These are phyloP conservation scores for Tenrec ecaudatus DNA, from an alignment of 2,113 vertebrate genomes.

Conservation along the genomic window DNA sequence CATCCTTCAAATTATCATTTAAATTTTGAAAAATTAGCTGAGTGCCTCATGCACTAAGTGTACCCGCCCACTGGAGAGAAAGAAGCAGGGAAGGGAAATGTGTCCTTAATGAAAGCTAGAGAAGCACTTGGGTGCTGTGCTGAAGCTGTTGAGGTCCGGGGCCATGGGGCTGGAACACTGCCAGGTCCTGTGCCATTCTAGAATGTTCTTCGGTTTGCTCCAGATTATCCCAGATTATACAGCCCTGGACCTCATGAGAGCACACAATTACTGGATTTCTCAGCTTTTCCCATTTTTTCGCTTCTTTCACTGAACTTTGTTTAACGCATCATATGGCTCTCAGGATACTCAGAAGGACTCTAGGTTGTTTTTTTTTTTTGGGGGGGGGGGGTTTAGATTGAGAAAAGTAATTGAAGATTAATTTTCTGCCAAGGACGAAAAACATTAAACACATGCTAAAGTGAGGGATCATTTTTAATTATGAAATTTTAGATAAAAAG, in stretches of 20 bases:
- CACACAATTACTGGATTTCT: neutral
- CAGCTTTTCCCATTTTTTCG: neutral
- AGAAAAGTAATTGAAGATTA: neutral
- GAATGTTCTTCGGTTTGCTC: neutral
- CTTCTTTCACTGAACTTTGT: neutral
- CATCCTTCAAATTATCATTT: neutral
- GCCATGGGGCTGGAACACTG: no score
- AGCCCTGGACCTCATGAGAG: neutral
- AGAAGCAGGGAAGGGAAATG: neutral
- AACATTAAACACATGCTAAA: neutral
- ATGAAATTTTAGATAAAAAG: neutral
- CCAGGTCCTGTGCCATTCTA: no score
- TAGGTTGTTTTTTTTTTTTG: neutral
- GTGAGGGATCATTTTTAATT: constrained; percentile 19
- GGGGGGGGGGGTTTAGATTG: no score
- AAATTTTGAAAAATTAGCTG: neutral
- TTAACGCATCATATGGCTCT: neutral
- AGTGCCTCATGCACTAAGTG: neutral
- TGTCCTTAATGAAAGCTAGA: neutral
- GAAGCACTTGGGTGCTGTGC: constrained; percentile 10
- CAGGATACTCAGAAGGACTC: neutral
- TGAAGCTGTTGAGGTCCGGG: neutral
- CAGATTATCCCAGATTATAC: neutral
- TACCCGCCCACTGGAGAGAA: neutral
- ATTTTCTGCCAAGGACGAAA: constrained; percentile 5